Base-by-base conservation (phyloP, 1,140 invertebrate genomes). In the Vanessa atalanta region DNA sequence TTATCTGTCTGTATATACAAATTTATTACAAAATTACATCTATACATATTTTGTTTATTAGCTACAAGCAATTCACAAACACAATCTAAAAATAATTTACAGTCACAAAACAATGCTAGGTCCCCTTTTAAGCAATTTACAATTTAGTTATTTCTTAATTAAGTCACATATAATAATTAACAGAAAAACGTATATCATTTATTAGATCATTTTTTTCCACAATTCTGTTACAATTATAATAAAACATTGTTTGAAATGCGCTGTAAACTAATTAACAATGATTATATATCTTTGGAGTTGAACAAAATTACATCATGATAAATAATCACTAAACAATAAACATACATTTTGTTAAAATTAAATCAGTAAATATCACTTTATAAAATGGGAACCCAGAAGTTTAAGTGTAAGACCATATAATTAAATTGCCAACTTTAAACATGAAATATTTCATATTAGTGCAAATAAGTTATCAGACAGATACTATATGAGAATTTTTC, bases 1-100 rank as follows among this genome's bases (percentile, higher is more conserved):
- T 83, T 82, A 84, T 85, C 79, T 78, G 79, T 86, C 79, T 85
- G 82, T 90, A 88, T 88, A 83, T 88, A 90, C 87, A 90, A 86
- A 87, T 88, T 89, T 88, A 86, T 85, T 78, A 83, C 82, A 87
- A 87, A 86, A 88, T 86, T 88, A 86, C 78, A 83, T 76, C 79
- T 83, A 80, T 81, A 80, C 76, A 82, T 73, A 77, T 76, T 67
- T 73, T 70, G 66, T 60, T 73, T 63, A 73, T 68, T 68, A 67
- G 65, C 73, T 79, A 79, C 73, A 83, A 83, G 80, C 82, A 82
- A 76, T 80, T 83, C 80, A 82, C 80, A 85, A 78, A 76, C 78
- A 76, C 77, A 77, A 71, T 73, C 77, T 74, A 75, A 68, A 74
- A 75, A 78, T 75, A 79, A 76, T 82, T 81, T 77, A 79, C 76